Evolutionary conservation across 64 coral and sea anemone species (phyloP), one percentile per base, ranked within the genome.

Genomic region (Exaiptasia diaphana): DNA sequence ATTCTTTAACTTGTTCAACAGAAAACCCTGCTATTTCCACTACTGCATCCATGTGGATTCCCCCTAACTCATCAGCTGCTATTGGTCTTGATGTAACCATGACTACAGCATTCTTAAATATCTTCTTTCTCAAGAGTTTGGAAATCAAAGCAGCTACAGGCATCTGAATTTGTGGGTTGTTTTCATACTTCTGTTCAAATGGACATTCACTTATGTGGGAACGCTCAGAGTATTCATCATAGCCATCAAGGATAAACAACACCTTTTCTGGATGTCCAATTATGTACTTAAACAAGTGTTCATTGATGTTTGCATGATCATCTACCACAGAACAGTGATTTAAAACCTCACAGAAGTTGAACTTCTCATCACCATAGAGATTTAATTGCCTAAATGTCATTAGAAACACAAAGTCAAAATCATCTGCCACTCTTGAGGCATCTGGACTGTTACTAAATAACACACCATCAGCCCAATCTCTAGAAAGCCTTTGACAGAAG

Each of bases 21-120:
- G 79, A 82, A 82, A 82, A 82, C 17, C 79, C 79, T 21, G 41
- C 49, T 14, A 82, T 69, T 34, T 82, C 79, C 9, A 50, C 63
- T 12, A 24, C 20, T 35, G 41, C 60, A n/a, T 82, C 44, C 34
- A 82, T 68, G 4, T 0, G 13, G 5, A 53, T n/a, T n/a, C n/a
- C 39, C 36, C 15, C 15, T 14, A 80, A 35, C 54, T 38, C 15
- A 14, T 60, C 57, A 28, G 57, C 58, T 64, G 61, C 77, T 33
- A 27, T 41, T 44, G 77, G 38, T 30, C 58, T 80, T 43, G 76
- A 64, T 4, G 74, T 39, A 2, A 77, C 36, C 40, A 64, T 25
- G 14, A 80, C 28, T 20, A 31, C 37, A 2, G 57, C 24, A 1
- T 49, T 5, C 48, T 43, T 46, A 34, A 62, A 65, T 20, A 80